phyloP scores from a whole-genome alignment of 2,113 vertebrate genomes.

The Ailuropoda melanoleuca region DNA sequence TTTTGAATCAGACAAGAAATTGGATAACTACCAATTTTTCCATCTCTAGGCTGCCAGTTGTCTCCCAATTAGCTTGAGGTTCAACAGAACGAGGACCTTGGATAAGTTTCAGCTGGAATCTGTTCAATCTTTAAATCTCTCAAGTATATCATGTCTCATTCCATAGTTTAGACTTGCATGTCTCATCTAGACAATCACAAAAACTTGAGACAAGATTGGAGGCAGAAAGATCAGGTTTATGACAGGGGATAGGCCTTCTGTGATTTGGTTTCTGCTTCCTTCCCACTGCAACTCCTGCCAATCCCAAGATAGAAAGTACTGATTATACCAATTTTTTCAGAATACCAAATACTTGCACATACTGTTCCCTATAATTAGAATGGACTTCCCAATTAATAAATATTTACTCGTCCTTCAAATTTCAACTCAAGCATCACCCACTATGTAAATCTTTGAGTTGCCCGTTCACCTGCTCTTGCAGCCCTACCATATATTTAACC shows the following conservation, averaged over 20 bases:
- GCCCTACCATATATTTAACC: background rate
- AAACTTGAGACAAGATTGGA: slow-evolving; percentile 17
- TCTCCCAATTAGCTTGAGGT: slow-evolving; percentile 64
- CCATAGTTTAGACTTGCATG: background rate
- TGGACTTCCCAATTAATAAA: background rate
- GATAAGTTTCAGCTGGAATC: slow-evolving; percentile 64
- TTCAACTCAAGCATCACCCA: background rate
- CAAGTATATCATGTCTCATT: slow-evolving; percentile 18
- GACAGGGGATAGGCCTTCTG: background rate
- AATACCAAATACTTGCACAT: background rate
- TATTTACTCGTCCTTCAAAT: background rate
- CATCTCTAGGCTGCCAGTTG: slow-evolving; percentile 58
- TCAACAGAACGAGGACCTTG: slow-evolving; percentile 62
- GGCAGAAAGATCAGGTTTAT: background rate
- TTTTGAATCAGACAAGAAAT: slow-evolving; percentile 48
- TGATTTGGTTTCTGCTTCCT: background rate
- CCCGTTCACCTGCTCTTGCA: background rate
- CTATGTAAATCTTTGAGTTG: background rate
- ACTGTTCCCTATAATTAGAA: background rate
- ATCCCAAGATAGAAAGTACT: background rate
- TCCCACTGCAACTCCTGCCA: background rate
- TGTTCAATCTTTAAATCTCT: slow-evolving; percentile 37
- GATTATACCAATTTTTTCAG: background rate
- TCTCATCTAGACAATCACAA: slow-evolving; percentile 3
- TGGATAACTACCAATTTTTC: slow-evolving; percentile 59